A percentile compares a stretch with the other conserved stretches of the same genome.
Evolutionary conservation across 2,888 invertebrate species (phyloP).

Genomic region (Nephrotoma guestfalica): DNA sequence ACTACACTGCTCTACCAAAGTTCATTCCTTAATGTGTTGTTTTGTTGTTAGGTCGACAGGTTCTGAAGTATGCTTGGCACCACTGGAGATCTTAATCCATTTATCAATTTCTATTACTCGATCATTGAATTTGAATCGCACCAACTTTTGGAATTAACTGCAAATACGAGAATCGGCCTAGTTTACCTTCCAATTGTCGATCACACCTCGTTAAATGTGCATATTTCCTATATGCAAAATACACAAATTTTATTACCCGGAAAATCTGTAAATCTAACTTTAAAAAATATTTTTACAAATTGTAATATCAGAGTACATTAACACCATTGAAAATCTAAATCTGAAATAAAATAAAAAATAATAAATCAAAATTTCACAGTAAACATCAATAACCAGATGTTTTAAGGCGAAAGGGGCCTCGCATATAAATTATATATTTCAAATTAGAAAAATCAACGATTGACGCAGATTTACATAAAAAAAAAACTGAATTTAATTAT

Average conservation of each 20-base stretch:
- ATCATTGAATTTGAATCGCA: no score
- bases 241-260: neutral
- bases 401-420: neutral
- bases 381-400: neutral
- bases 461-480: neutral
- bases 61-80: no score
- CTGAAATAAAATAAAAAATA: neutral
- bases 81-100: no score
- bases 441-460: neutral
- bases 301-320: neutral
- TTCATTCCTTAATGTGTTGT: no score
- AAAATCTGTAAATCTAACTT: neutral
- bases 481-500: neutral
- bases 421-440: neutral
- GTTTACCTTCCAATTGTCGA: no score
- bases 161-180: no score
- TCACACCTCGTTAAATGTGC: neutral
- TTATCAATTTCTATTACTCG: no score
- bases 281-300: neutral
- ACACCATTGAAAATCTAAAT: neutral
- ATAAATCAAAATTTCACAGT: neutral
- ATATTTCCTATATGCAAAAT: neutral
- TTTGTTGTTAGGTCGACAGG: no score
- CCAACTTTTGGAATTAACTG: no score
- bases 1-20: no score